Evolutionary conservation across 1,140 invertebrate species (phyloP).

Genomic region (Aphelenchoides besseyi): DNA sequence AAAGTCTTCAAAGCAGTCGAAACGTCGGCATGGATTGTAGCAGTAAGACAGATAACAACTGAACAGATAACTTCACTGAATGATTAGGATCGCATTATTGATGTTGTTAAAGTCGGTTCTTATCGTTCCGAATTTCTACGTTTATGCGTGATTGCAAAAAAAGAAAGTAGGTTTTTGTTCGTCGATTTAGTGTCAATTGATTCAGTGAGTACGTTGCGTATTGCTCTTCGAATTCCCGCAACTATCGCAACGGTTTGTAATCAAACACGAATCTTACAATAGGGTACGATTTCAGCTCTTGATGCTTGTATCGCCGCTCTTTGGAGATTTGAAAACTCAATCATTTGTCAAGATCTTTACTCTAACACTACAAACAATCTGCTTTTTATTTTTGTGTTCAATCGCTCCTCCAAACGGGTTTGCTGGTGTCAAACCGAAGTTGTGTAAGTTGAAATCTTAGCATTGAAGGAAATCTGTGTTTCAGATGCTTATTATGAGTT

Average conservation of each 20-base stretch:
- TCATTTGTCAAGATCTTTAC: slow-evolving; percentile 55
- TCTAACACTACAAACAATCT: slow-evolving; percentile 55
- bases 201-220: slow-evolving; percentile 55
- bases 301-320: slow-evolving; percentile 54
- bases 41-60: slow-evolving; percentile 35
- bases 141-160: slow-evolving; percentile 53
- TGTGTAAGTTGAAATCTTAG: slow-evolving; percentile 49
- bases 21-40: slow-evolving; percentile 50
- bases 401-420: slow-evolving; percentile 59
- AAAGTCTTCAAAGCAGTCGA: slow-evolving; percentile 50
- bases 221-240: slow-evolving; percentile 57
- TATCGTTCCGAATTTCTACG: slow-evolving; percentile 38
- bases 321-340: slow-evolving; percentile 60
- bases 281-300: too few species aligned
- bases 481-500: slow-evolving; percentile 60
- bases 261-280: too few species aligned
- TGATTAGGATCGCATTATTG: slow-evolving; percentile 40
- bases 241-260: slow-evolving; percentile 57
- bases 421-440: slow-evolving; percentile 51
- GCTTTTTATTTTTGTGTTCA: slow-evolving; percentile 59
- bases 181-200: too few species aligned
- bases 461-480: slow-evolving; percentile 1
- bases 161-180: too few species aligned
- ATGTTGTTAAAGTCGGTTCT: slow-evolving; percentile 32
- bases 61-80: slow-evolving; percentile 3